Base-by-base conservation (phyloP, 30 jellyfish, hydroid and myxozoan species). In the Rhopilema esculentum region DNA sequence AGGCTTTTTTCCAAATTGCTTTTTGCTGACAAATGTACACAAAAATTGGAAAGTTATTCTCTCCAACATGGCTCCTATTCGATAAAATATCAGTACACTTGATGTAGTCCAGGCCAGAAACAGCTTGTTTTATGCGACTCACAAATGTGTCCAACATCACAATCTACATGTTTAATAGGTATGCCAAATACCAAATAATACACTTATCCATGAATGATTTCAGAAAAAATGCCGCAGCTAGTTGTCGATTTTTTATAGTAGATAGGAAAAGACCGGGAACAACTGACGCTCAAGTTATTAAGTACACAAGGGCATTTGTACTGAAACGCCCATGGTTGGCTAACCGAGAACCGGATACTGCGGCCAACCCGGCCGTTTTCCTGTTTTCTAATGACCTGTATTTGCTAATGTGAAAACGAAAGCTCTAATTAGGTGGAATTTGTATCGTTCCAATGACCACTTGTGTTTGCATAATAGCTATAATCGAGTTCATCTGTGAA, bases 1-100 rank as follows among this genome's bases (percentile, higher is more conserved):
- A 68, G 6, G 30, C 20, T 0, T 66, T 53, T 29, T 70, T 71
- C 92, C 92, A 84, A n/a, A 76, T 1, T 0, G 70, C 81, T 49
- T 84, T 70, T 49, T 84, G 87, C 29, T 84, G 86, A 57, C 92
- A 84, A 12, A 84, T 70, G 23, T 21, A 53, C 0, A 84, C 31
- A 28, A 84, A 57, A 27, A 84, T 61, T 21, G 87, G 87, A 24
- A 0, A 40, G 33, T 17, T 21, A 8, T 27, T 27, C 8, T 31
- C 40, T 67, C n/a, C 28, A 4, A 0, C 52, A 17, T 22, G 51
- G 22, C 52, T 16, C 68, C 27, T 50, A 33, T 48, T 29, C 25
- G 4, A 23, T 6, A 84, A 85, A 25, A 84, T 22, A 50, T 8
- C 61, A 22, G 29, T 31, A 62, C 92, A 84, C 15, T 73, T 49